Conservation (phyloP, 2,113 vertebrate species). For the Zeus faber region DNA sequence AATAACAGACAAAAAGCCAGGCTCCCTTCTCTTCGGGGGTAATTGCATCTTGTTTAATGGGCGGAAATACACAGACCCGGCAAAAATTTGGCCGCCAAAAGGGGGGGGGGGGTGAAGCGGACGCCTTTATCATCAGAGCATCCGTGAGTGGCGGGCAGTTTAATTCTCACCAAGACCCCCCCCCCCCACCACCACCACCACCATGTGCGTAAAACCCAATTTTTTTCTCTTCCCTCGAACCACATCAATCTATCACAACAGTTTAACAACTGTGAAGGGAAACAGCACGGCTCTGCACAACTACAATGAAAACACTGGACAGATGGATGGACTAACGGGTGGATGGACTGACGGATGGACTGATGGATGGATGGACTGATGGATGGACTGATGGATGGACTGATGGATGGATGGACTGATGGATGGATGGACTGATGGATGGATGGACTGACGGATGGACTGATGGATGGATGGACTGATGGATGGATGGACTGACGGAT, state of each 20-base stretch:
- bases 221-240: conserved; percentile 30
- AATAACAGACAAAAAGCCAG: conserved; percentile 37
- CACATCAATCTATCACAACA: conserved; percentile 67
- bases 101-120: conserved; percentile 14
- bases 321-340: too few relatives aligned
- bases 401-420: too few relatives aligned
- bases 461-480: too few relatives aligned
- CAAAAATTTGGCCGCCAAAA: conserved; percentile 29
- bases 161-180: conserved; percentile 61
- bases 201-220: conserved; percentile 59
- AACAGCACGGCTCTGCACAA: conserved; percentile 59
- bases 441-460: too few relatives aligned
- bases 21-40: conserved; percentile 23
- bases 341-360: too few relatives aligned
- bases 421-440: too few relatives aligned
- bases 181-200: conserved; percentile 53
- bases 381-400: too few relatives aligned
- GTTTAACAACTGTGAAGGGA: conserved; percentile 51
- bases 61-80: conserved; percentile 43
- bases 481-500: too few relatives aligned
- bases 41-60: conserved; percentile 32
- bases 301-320: conserved; percentile 57
- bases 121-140: conserved; percentile 45
- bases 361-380: too few relatives aligned
- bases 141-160: conserved; percentile 42